phyloP scores from a whole-genome alignment of 1,140 invertebrate species.

The Capitella teleta region DNA sequence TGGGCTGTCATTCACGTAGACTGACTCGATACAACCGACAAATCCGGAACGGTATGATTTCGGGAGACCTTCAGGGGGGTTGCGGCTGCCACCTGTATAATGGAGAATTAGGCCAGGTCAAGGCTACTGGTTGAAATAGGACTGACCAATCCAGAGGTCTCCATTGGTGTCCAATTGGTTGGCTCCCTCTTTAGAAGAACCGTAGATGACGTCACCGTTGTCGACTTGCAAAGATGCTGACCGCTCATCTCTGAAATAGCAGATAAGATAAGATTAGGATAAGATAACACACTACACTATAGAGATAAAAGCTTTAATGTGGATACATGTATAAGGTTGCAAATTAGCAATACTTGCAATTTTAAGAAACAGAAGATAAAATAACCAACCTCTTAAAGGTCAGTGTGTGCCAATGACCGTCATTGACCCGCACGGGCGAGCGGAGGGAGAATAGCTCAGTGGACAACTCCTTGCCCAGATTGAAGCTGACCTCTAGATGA shows the following conservation, averaged over 20 bases:
- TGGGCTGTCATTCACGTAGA: constrained; percentile 23
- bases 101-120: background rate
- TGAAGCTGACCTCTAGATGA: constrained; percentile 52
- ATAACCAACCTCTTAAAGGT: constrained; percentile 40
- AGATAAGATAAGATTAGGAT: background rate
- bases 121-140: constrained; percentile 7
- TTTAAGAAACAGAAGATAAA: background rate
- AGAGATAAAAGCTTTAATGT: background rate
- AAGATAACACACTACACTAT: background rate
- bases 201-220: constrained; percentile 47
- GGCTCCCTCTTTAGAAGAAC: constrained; percentile 52
- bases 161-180: constrained; percentile 62
- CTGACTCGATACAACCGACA: constrained; percentile 49
- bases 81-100: constrained; percentile 41
- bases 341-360: background rate
- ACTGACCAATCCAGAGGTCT: constrained; percentile 61
- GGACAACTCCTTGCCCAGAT: constrained; percentile 50
- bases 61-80: constrained; percentile 45
- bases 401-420: constrained; percentile 63
- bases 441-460: constrained; percentile 44
- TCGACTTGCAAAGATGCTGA: constrained; percentile 59
- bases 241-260: constrained; percentile 51
- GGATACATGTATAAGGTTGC: background rate
- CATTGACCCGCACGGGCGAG: constrained; percentile 54
- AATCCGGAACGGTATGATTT: constrained; percentile 50